Percentiles rank a stretch among this genome's conserved stretches.
Conservation (phyloP, 2,113 vertebrate genomes). For the Trachemys scripta region DNA sequence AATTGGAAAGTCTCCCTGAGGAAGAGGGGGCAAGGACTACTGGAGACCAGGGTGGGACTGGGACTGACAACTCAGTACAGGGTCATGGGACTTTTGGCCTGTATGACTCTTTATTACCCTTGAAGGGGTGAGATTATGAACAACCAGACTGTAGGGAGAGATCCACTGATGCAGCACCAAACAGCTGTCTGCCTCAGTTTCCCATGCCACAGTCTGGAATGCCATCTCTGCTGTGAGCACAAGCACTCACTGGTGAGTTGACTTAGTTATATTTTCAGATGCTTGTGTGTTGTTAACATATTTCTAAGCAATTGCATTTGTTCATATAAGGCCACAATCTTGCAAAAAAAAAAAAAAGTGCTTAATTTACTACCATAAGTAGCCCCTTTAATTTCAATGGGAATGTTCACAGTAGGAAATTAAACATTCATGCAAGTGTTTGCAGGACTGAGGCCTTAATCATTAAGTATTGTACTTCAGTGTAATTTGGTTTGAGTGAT, state of each 20-base stretch:
- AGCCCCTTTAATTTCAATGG: background rate
- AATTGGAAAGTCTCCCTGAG: background rate
- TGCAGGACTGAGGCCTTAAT: background rate
- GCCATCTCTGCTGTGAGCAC: background rate
- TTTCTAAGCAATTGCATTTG: background rate
- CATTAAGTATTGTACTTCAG: background rate
- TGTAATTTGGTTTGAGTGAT: background rate
- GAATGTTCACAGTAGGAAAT: background rate
- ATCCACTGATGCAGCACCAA: background rate
- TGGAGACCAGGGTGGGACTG: background rate
- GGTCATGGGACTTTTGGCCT: background rate
- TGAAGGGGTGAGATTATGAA: background rate
- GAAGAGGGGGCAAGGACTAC: background rate
- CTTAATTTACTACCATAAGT: background rate
- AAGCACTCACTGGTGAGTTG: background rate
- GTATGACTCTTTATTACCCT: background rate
- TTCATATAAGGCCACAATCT: background rate
- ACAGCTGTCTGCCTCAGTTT: background rate
- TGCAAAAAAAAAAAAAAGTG: background rate
- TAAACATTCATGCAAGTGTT: background rate
- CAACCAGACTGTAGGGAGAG: background rate
- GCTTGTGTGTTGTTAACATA: background rate
- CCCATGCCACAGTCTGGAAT: background rate
- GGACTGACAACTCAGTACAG: background rate
- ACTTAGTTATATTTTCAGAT: background rate